Evolutionary conservation across 30 jellyfish, hydroid and myxozoan genomes (phyloP).

Genomic region (Mastigias papua): DNA sequence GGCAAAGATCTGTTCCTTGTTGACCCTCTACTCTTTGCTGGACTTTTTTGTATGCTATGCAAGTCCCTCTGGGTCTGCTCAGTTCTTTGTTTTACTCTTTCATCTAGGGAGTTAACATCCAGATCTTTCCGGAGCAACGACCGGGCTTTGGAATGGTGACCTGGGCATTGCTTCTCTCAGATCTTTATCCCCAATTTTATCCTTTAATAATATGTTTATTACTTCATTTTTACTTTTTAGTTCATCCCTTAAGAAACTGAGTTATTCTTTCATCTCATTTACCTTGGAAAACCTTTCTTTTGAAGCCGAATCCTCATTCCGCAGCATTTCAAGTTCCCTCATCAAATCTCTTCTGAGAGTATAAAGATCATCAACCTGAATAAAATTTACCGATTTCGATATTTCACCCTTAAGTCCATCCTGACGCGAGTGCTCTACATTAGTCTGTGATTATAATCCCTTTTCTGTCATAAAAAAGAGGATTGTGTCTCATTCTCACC

Average conservation of each 20-base stretch:
- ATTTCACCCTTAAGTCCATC: too few species aligned
- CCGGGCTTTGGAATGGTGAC: background rate
- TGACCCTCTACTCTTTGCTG: conserved; percentile 30
- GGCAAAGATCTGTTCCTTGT: conserved; percentile 27
- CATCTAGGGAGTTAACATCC: conserved; percentile 5
- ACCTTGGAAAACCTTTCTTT: background rate
- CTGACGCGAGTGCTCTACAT: conserved; percentile 10
- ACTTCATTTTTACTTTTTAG: background rate
- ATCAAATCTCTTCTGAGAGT: background rate
- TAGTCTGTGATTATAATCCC: conserved; percentile 16
- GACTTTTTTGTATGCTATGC: conserved; percentile 22
- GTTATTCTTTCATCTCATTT: background rate
- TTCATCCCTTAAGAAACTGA: background rate
- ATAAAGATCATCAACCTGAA: background rate
- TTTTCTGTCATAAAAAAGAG: conserved; percentile 11
- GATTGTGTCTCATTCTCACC: conserved; percentile 26
- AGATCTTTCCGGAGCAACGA: background rate
- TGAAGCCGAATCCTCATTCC: background rate
- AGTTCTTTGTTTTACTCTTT: conserved; percentile 6
- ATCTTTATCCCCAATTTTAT: background rate
- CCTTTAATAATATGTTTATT: background rate
- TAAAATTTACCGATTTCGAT: background rate
- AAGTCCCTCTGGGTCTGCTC: conserved; percentile 24
- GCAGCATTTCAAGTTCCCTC: background rate
- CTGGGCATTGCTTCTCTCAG: background rate